Conservation (phyloP, 2,888 invertebrate species). For the Druceiella hillmani region DNA sequence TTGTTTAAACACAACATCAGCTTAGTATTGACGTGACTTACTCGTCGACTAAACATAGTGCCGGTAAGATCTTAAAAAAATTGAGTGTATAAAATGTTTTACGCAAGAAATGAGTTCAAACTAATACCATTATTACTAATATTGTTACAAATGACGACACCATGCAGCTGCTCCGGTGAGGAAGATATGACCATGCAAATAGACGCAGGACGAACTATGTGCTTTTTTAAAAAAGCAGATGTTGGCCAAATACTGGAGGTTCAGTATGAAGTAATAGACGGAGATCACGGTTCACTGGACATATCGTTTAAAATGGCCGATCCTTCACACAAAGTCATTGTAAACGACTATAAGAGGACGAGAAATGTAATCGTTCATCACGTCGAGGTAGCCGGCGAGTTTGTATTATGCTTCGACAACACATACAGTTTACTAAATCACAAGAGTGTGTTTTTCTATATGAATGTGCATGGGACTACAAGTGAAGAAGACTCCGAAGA, state of each 20-base stretch:
- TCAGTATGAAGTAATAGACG: slow-evolving; percentile 66
- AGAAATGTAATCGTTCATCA: slow-evolving; percentile 63
- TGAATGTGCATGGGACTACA: slow-evolving; percentile 59
- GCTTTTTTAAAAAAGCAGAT: slow-evolving; percentile 37
- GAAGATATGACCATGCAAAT: slow-evolving; percentile 38
- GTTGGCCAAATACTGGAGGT: slow-evolving; percentile 39
- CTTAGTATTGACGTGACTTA: too few relatives aligned
- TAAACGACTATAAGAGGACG: slow-evolving; percentile 61
- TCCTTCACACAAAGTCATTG: slow-evolving; percentile 55
- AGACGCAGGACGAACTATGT: slow-evolving; percentile 36
- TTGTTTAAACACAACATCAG: too few relatives aligned
- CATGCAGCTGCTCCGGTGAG: too few relatives aligned
- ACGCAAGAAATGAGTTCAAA: too few relatives aligned
- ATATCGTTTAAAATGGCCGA: slow-evolving; percentile 69
- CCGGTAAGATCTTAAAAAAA: too few relatives aligned
- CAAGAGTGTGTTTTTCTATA: slow-evolving; percentile 77
- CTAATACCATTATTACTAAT: too few relatives aligned
- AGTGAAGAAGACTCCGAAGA: slow-evolving; percentile 35
- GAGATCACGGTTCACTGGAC: slow-evolving; percentile 78
- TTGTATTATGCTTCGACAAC: slow-evolving; percentile 83
- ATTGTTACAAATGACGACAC: too few relatives aligned
- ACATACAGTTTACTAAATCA: slow-evolving; percentile 72
- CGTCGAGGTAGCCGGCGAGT: slow-evolving; percentile 61
- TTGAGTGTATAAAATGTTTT: too few relatives aligned
- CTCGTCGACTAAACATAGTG: too few relatives aligned